phyloP scores from a whole-genome alignment of 1,140 invertebrate genomes.

The Galendromus occidentalis region DNA sequence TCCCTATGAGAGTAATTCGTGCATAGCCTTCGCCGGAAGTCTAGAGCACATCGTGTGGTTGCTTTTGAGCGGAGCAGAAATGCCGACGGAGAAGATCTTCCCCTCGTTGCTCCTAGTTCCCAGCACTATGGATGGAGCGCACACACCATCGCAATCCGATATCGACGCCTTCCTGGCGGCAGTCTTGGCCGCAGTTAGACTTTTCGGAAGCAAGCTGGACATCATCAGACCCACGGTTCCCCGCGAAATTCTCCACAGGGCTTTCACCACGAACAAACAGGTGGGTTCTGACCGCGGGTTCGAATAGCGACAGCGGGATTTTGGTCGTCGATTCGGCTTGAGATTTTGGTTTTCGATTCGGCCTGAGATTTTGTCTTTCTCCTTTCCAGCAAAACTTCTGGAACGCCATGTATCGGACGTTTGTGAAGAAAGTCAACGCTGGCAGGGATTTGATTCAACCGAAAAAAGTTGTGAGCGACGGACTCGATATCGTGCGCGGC shows the following conservation, averaged over 20 bases:
- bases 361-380: too few species aligned
- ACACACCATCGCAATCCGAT: not conserved
- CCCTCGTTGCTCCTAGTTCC: not conserved
- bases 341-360: too few species aligned
- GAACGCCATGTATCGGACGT: not conserved
- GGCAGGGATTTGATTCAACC: not conserved
- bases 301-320: too few species aligned
- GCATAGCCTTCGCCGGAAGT: not conserved
- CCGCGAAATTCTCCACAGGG: not conserved
- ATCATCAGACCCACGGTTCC: not conserved
- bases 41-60: not conserved
- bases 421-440: not conserved
- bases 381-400: not conserved
- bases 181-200: not conserved
- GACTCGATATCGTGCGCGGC: not conserved
- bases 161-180: not conserved
- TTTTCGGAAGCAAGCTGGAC: not conserved
- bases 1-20: not conserved
- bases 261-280: not conserved
- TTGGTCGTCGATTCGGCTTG: too few species aligned
- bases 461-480: not conserved
- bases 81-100: slow-evolving; percentile 6
- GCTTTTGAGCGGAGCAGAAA: not conserved
- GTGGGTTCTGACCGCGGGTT: not conserved
- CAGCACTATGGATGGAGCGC: not conserved